Percentiles rank a stretch among this genome's conserved stretches.
These are phyloP conservation scores for Trichonephila inaurata DNA, from an alignment of 1,140 invertebrate species.

Conservation along the genomic window DNA sequence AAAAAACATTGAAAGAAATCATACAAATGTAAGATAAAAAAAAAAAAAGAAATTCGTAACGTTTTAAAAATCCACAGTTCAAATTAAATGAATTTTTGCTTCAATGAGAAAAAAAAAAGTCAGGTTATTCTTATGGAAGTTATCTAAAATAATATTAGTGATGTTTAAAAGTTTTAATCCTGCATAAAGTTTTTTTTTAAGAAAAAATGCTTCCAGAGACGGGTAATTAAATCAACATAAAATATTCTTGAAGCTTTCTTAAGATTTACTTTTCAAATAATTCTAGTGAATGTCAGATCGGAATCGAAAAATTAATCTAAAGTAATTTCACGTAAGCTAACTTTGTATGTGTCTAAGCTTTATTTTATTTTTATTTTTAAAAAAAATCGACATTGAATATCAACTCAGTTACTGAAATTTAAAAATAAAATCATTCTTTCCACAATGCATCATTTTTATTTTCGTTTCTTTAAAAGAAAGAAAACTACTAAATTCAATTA, in stretches of 20 bases:
- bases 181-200: neutral
- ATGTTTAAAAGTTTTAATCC: conserved; percentile 39
- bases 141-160: conserved; percentile 27
- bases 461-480: neutral
- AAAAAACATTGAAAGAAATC: too few species aligned
- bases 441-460: neutral
- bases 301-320: conserved; percentile 64
- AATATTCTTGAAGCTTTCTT: conserved; percentile 48
- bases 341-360: conserved; percentile 6
- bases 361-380: neutral
- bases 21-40: neutral
- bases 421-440: conserved; percentile 35
- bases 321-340: conserved; percentile 63
- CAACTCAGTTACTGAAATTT: conserved; percentile 22
- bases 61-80: neutral
- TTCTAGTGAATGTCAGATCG: conserved; percentile 53
- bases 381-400: conserved; percentile 2
- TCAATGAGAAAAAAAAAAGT: neutral
- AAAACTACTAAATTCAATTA: conserved; percentile 48
- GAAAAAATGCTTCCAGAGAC: neutral
- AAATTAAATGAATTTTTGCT: neutral
- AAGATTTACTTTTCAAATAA: conserved; percentile 63
- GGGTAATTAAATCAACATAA: conserved; percentile 61
- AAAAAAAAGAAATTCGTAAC: neutral
- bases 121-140: neutral